phyloP scores from a whole-genome alignment of 1,140 invertebrate genomes.

The Leguminivora glycinivorella region DNA sequence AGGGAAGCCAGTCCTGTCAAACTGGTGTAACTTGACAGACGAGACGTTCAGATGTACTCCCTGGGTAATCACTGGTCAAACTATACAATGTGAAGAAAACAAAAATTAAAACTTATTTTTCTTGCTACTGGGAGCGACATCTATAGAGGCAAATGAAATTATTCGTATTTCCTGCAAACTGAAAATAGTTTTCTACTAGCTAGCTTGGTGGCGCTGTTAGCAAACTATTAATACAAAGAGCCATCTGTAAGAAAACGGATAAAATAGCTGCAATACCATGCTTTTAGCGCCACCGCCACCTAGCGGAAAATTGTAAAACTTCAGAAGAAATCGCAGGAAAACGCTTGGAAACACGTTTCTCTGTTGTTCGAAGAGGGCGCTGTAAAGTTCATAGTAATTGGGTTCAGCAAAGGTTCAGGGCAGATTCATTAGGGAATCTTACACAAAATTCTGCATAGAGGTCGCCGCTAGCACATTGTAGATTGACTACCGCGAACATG shows the following conservation, averaged over 20 bases:
- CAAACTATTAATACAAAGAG: not conserved
- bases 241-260: not conserved
- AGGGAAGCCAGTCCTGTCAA: too few relatives aligned
- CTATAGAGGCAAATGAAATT: not conserved
- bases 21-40: too few relatives aligned
- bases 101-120: not conserved
- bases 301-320: not conserved
- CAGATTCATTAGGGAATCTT: too few relatives aligned
- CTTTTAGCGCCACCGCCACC: not conserved
- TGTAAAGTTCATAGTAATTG: not conserved
- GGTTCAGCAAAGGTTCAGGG: too few relatives aligned
- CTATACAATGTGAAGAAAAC: too few relatives aligned
- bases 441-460: too few relatives aligned
- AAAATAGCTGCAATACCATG: not conserved
- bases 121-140: not conserved
- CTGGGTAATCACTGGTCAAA: too few relatives aligned
- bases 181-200: not conserved
- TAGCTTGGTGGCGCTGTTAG: not conserved
- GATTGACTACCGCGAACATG: too few relatives aligned
- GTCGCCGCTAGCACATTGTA: too few relatives aligned
- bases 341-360: not conserved
- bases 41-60: too few relatives aligned
- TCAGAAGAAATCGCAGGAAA: not conserved
- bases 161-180: not conserved
- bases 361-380: not conserved